Evolutionary conservation across 1,140 invertebrate genomes (phyloP).

Genomic region (Helicoverpa zea): DNA sequence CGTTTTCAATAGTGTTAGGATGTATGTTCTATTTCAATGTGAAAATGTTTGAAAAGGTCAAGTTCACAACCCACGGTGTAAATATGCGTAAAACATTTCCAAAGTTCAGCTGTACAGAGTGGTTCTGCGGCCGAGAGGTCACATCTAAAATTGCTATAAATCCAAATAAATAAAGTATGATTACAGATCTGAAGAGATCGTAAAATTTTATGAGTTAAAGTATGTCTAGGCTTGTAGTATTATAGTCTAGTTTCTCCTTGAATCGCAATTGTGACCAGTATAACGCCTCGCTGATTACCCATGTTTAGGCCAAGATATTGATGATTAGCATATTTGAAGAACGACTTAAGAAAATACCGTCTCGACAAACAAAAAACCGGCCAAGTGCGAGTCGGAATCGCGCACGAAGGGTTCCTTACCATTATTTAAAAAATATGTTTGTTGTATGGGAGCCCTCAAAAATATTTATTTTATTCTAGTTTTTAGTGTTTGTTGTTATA

Average conservation of each 20-base stretch:
- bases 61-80: neutral
- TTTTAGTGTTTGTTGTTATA: too few relatives aligned
- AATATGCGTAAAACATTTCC: neutral
- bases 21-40: neutral
- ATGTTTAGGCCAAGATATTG: conserved; percentile 16
- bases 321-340: conserved; percentile 22
- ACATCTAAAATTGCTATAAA: conserved; percentile 15
- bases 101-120: neutral
- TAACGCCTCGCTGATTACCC: conserved; percentile 14
- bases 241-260: neutral
- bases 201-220: conserved; percentile 40
- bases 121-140: neutral
- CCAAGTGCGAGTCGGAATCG: neutral
- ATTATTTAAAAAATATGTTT: too few relatives aligned
- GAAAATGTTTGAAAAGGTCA: neutral
- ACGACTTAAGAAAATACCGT: conserved; percentile 10
- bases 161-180: conserved; percentile 8
- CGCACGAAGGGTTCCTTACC: too few relatives aligned
- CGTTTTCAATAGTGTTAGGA: neutral
- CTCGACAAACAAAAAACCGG: neutral
- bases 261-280: neutral
- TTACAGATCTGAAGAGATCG: neutral
- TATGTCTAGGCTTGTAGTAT: conserved; percentile 2
- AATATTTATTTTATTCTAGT: too few relatives aligned
- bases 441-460: too few relatives aligned